Base-by-base conservation (phyloP, 2,888 invertebrate species). In the Margaritifera margaritifera region DNA sequence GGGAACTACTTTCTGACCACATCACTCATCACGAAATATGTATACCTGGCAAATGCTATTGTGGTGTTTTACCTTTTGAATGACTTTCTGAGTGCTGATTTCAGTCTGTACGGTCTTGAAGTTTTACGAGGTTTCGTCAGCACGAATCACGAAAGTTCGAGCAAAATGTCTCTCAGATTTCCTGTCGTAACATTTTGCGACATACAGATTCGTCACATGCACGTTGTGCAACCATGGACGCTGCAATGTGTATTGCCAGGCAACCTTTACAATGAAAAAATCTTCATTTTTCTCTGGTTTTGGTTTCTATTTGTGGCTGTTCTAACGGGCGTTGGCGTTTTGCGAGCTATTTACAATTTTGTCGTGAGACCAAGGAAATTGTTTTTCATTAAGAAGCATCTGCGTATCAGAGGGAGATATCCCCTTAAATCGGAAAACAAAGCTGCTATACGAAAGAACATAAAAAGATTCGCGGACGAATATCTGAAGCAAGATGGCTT, bases 1-100 rank as follows among this genome's bases (percentile, higher is more conserved):
- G 72, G 72, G 51, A 72, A 72, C 62, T 72, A 69, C 59, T 58
- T 72, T 8, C 64, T 72, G 11, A 66, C 59, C 27, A 54, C 67
- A 1, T 52, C 66, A 27, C 54, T 72, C 8, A n/a, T 64, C 31
- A 52, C 56, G 1, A 69, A 66, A 57, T 51, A 56, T 18, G 27
- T 69, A 6, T 69, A 58, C 22, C 66, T 72, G 18, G 25, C 64
- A 15, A 64, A 62, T 56, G 64, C 66, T 19, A 55, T 69, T 24
- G 69, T 66, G 24, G 62, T 63, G 27, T 61, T 72, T 2, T 72
- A 64, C 63, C 69, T 72, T 20, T 53, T 72, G 6, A 72, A 72
- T 50, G 72, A 72, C 51, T 72, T 72, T 51, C 61, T 72, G 25
- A 66, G 69, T 25, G 42, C 42, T 15, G 42, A 42, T 42, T 42